These are phyloP conservation scores for Rhodinocichla rosea DNA, from an alignment of 2,113 vertebrate species.

Conservation along the genomic window DNA sequence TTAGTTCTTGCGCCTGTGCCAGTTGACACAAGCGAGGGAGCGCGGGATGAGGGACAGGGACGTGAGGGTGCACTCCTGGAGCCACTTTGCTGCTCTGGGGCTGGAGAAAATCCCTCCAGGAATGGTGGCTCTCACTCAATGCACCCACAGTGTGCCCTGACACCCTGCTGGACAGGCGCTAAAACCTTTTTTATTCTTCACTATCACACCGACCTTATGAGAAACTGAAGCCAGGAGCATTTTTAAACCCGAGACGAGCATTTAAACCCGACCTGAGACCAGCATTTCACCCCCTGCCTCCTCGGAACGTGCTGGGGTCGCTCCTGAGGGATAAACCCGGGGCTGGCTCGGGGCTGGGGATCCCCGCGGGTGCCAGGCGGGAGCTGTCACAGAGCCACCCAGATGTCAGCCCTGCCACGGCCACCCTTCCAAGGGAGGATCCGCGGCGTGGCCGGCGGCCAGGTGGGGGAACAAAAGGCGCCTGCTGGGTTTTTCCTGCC, in stretches of 20 bases:
- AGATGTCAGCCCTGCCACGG: background rate
- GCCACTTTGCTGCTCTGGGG: background rate
- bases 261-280: background rate
- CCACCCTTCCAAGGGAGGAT: constrained; percentile 21
- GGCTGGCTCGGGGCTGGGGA: background rate
- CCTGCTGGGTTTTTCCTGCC: background rate
- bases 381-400: background rate
- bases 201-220: fast-evolving
- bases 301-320: background rate
- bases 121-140: fast-evolving
- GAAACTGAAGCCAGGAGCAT: background rate
- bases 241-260: background rate
- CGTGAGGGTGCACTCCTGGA: background rate
- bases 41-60: fast-evolving
- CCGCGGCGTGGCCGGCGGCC: background rate
- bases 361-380: background rate
- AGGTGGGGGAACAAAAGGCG: constrained; percentile 43
- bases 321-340: background rate
- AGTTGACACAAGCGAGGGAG: constrained; percentile 1
- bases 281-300: background rate
- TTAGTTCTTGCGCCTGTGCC: background rate
- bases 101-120: background rate
- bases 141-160: background rate
- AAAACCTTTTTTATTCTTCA: background rate
- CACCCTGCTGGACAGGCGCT: background rate